Base-by-base conservation (phyloP, 2,113 vertebrate species). In the Turdus rufiventris region DNA sequence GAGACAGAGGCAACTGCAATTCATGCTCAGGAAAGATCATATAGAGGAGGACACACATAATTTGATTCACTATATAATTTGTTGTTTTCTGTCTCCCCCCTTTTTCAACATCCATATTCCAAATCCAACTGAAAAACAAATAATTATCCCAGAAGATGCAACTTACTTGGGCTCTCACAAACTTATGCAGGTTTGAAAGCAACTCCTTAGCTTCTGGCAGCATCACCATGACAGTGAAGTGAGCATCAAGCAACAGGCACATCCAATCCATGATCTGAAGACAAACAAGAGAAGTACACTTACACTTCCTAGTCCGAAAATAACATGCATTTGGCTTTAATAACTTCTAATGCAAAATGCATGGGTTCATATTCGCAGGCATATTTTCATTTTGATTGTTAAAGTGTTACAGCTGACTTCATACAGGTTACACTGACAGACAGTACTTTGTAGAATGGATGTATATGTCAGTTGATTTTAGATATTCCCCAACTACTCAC, bases 241-340 rank as follows among this genome's bases (percentile, higher is more conserved):
- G 99, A 63, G 99, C 98, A 85, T 99, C 99, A 58, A 99, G 97
- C 50, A 99, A 57, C 33, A 99, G 96, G 91, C 98, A 99, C 63
- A 99, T 98, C 99, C 99, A 99, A 85, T 99, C 99, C 98, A 99
- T 98, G 74, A 99, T 96, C 99, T 99, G 94, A 50, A 95, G 29
- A 65, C 38, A 90, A 54, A 70, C 16, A 78, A 68, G 38, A 20
- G 17, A 65, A 62, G 9, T 6, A 45, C 26, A 56, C 10, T 82
- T 67, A 45, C 3, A 58, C 29, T 40, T 77, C 18, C 54, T 31
- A 45, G 5, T 38, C 91, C 18, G 42, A 18, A 80, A 68, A 47
- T 25, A 23, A 62, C 38, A 61, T 15, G 36, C 3, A 38, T 42
- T 62, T 56, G 38, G 31, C 56, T 85, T 74, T 50, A 82, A 80